Evolutionary conservation across 2,797 vertebrate species (phyloP), one percentile per base, ranked within the genome.

Genomic region (Streptopelia turtur): DNA sequence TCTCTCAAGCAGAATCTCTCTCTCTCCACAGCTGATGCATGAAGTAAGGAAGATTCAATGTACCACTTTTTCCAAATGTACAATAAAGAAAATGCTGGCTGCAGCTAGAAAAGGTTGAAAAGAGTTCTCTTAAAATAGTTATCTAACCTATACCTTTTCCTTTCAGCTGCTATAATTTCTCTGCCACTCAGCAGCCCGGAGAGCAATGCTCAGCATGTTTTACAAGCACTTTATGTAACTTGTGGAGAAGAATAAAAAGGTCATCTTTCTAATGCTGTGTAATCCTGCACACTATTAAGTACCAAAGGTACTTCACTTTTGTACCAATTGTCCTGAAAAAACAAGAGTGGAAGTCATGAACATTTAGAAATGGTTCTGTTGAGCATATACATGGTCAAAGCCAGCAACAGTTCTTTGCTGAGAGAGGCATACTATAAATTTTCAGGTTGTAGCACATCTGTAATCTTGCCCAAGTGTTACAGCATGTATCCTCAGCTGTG

Each of bases 101-200:
- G 39, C 81, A 69, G 25, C 45, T 78, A 71, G 75, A 91, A 85
- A 94, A 95, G 47, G 8, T 16, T 83, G 30, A 47, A 83, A 91
- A 80, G 87, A 30, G 3, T 30, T 47, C 5, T 72, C 14, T 39
- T 94, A 95, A 94, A 95, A 94, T 86, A 94, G 90, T 94, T 94
- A 78, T 69, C 88, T 94, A 93, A 66, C 60, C 78, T 71, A 35
- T 28, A 49, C 69, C 88, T 90, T 95, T 95, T 95, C 53, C 49
- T 95, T 96, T 96, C 83, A 85, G 83, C 50, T 76, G 86, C 84
- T 97, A 30, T 95, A 91, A 96, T 95, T 95, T 93, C 70, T 70
- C 37, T 89, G 89, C 85, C 87, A 84, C 80, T 97, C 96, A 89
- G 91, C 82, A 86, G 80, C 82, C 65, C 68, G 92, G 63, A 92